Percentiles rank a stretch among this genome's conserved stretches.
These are phyloP conservation scores for Phrynocephalus vlangalii DNA, from an alignment of 2,797 vertebrate genomes.

Conservation along the genomic window DNA sequence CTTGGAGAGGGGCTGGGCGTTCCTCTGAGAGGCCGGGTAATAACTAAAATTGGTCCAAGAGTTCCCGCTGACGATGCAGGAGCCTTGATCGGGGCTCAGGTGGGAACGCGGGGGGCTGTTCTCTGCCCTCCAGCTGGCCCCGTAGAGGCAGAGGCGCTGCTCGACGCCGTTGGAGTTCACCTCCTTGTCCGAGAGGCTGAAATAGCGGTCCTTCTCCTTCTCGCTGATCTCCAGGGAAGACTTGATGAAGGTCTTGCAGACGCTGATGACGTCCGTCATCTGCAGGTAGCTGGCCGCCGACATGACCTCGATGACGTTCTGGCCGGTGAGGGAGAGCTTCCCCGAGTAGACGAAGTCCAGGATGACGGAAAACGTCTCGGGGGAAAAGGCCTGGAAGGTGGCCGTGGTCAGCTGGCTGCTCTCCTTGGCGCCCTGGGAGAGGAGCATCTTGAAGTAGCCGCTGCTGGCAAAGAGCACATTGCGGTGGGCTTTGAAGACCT, in stretches of 20 bases:
- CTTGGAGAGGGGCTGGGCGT: slow-evolving; percentile 70
- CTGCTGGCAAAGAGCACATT: slow-evolving; percentile 96
- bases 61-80: slow-evolving; percentile 70
- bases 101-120: slow-evolving; percentile 72
- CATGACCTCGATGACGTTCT: slow-evolving; percentile 98
- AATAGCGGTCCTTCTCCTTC: slow-evolving; percentile 84
- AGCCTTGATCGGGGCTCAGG: slow-evolving; percentile 74
- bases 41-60: slow-evolving; percentile 83
- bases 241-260: slow-evolving; percentile 97
- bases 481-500: slow-evolving; percentile 94
- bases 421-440: slow-evolving; percentile 86
- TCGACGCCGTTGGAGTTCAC: slow-evolving; percentile 73
- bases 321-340: slow-evolving; percentile 91
- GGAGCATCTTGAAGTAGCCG: slow-evolving; percentile 97
- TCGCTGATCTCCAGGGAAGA: slow-evolving; percentile 95
- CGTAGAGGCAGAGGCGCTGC: slow-evolving; percentile 77
- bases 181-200: slow-evolving; percentile 82
- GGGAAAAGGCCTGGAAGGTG: slow-evolving; percentile 93
- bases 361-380: slow-evolving; percentile 93
- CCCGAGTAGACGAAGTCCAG: slow-evolving; percentile 97
- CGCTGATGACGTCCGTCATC: slow-evolving; percentile 96
- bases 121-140: slow-evolving; percentile 73
- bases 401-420: slow-evolving; percentile 84
- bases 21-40: slow-evolving; percentile 72
- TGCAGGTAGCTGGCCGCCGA: slow-evolving; percentile 96